Base-by-base conservation (phyloP, 2,113 vertebrate genomes). In the Oxygymnocypris stewartii region DNA sequence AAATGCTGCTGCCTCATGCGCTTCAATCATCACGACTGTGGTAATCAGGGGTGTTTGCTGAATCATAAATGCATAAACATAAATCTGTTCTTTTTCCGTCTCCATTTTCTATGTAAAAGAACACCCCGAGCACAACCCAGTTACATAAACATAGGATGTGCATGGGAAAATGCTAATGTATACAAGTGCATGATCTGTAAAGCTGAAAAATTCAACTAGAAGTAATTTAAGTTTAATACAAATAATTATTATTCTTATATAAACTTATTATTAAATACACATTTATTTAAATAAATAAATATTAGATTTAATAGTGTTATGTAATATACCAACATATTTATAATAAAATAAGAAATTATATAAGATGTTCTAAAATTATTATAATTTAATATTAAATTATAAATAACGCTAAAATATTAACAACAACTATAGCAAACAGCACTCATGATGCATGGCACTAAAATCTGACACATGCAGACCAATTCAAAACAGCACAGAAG, bases 61-160 rank as follows among this genome's bases (percentile, higher is more conserved):
- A 25, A 80, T 67, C 51, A 20, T 18, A 79, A 49, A 47, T 18
- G 35, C 87, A 54, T 88, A 51, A 87, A 84, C 37, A 63, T n/a
- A 69, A 84, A 79, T 40, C 67, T 20, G 8, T 42, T 0, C 3
- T 47, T 63, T 25, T 28, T 71, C 25, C 13, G 59, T 13, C 11
- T 23, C 18, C 37, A 40, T 42, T 61, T 61, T 80, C 20, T 4
- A 80, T 42, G 78, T 9, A 37, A 80, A 80, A 13, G 31, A 25
- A 8, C 35, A 42, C 1, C 14, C 16, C 10, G 2, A 23, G 31
- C 77, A 79, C 31, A 57, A 54, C 16, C 16, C 51, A 79, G 4
- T 79, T 3, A 23, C 28, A 57, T 61, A n/a, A 79, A 59, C 31
- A 40, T 14, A 23, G 51, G 11, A 40, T 1, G 9, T 18, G 13